Evolutionary conservation across 2,113 vertebrate species (phyloP).

Genomic region (Leucopsar rothschildi): DNA sequence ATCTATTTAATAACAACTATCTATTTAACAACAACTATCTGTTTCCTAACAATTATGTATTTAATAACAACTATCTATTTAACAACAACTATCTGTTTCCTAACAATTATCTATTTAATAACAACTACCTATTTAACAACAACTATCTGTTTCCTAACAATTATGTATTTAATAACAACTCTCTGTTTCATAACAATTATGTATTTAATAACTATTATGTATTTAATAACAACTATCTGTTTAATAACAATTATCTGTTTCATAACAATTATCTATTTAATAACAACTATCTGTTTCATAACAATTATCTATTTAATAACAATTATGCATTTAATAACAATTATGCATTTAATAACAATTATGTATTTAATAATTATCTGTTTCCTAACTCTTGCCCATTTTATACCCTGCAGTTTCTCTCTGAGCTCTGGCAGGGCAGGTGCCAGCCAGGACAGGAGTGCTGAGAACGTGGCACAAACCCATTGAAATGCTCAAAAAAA

Average conservation of each 20-base stretch:
- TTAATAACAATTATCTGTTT: not conserved
- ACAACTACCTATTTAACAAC: too few relatives aligned
- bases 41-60: not conserved
- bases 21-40: not conserved
- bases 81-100: not conserved
- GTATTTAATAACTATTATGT: not conserved
- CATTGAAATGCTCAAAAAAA: not conserved
- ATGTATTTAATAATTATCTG: not conserved
- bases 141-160: too few relatives aligned
- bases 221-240: not conserved
- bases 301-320: not conserved
- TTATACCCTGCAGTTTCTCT: not conserved
- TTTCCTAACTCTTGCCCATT: too few relatives aligned
- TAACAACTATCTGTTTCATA: not conserved
- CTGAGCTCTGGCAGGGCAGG: not conserved
- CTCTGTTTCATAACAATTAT: not conserved
- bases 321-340: too few relatives aligned
- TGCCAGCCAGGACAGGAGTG: not conserved
- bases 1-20: not conserved
- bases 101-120: not conserved
- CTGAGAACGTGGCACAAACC: not conserved
- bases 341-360: not conserved
- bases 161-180: not conserved
- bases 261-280: not conserved
- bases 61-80: not conserved